Percentiles rank a stretch among this genome's conserved stretches.
These are phyloP conservation scores for Eulemur mongoz DNA, from an alignment of 2,797 vertebrate genomes.

Conservation along the genomic window DNA sequence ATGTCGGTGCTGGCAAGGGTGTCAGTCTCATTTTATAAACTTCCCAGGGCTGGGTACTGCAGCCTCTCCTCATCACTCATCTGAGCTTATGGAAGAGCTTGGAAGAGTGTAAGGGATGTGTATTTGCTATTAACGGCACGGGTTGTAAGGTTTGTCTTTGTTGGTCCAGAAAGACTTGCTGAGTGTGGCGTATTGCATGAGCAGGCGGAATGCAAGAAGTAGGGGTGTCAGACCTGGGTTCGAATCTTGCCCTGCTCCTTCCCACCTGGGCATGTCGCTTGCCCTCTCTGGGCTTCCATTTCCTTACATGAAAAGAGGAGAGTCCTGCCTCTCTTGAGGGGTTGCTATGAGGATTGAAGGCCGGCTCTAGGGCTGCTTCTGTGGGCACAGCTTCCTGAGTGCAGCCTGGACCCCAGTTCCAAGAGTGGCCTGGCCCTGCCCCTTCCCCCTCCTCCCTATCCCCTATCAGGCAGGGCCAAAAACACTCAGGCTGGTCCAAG, in stretches of 20 bases:
- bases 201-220: background rate
- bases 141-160: background rate
- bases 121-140: background rate
- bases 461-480: background rate
- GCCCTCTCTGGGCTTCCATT: background rate
- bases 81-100: background rate
- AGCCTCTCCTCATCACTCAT: background rate
- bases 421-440: background rate
- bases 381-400: background rate
- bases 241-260: background rate
- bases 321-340: background rate
- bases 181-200: rapidly evolving
- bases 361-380: background rate
- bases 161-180: background rate
- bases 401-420: background rate
- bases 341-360: rapidly evolving
- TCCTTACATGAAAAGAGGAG: background rate
- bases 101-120: background rate
- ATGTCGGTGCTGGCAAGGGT: background rate
- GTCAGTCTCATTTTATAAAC: background rate
- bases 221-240: background rate
- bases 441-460: background rate
- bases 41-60: background rate
- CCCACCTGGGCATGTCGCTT: background rate
- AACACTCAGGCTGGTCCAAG: background rate